phyloP scores from a whole-genome alignment of 2,797 vertebrate genomes.

The Gastrophryne carolinensis region DNA sequence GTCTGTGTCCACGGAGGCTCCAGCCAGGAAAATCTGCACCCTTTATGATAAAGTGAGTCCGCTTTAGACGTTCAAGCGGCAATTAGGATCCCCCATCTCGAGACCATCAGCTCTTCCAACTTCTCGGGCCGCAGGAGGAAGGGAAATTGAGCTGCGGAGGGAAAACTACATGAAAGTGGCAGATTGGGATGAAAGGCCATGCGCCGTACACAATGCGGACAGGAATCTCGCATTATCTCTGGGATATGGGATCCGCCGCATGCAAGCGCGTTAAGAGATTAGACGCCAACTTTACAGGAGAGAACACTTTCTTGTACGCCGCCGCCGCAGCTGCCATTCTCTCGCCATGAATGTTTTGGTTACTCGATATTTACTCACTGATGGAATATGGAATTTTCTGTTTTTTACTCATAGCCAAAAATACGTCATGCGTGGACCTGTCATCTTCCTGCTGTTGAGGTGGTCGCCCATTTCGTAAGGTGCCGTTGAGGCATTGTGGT shows the following conservation, averaged over 20 bases:
- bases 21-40: slow-evolving; percentile 92
- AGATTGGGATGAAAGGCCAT: background rate
- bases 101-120: slow-evolving; percentile 50
- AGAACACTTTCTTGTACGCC: background rate
- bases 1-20: slow-evolving; percentile 82
- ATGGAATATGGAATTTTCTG: too few relatives aligned
- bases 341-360: too few relatives aligned
- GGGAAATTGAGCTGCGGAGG: background rate
- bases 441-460: background rate
- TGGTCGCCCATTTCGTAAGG: too few relatives aligned
- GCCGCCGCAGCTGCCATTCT: too few relatives aligned
- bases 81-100: slow-evolving; percentile 63
- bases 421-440: background rate
- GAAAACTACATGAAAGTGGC: background rate
- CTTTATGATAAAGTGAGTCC: slow-evolving; percentile 93
- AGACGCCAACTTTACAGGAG: slow-evolving; percentile 15
- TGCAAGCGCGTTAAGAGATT: slow-evolving; percentile 29
- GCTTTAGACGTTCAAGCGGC: slow-evolving; percentile 64
- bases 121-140: slow-evolving; percentile 1
- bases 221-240: slow-evolving; percentile 31
- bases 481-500: too few relatives aligned
- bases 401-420: too few relatives aligned
- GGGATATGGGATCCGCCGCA: slow-evolving; percentile 24
- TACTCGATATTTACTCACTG: too few relatives aligned
- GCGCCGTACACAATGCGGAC: slow-evolving; percentile 13